Percentiles rank a stretch among this genome's conserved stretches.
These are phyloP conservation scores for Aramus guarauna DNA, from an alignment of 2,113 vertebrate genomes.

Conservation along the genomic window DNA sequence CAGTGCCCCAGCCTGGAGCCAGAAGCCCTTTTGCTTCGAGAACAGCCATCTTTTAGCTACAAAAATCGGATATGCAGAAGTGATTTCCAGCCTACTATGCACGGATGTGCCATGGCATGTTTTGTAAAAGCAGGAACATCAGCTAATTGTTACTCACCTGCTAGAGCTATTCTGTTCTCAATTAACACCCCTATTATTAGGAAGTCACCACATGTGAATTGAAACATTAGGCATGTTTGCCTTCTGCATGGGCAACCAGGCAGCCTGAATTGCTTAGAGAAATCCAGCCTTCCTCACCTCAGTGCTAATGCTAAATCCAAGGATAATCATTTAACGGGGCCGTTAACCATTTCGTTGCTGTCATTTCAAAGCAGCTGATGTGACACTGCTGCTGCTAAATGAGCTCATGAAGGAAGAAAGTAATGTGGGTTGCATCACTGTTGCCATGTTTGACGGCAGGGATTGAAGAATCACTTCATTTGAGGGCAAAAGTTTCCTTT, in stretches of 20 bases:
- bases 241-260: conserved; percentile 39
- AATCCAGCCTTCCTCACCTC: neutral
- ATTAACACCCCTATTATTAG: conserved; percentile 44
- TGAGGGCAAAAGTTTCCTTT: neutral
- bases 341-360: neutral
- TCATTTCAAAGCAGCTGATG: neutral
- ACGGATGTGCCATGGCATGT: neutral
- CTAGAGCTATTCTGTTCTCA: neutral
- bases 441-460: neutral
- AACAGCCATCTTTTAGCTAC: neutral
- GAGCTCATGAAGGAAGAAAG: neutral
- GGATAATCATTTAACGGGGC: neutral
- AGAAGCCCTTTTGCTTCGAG: neutral
- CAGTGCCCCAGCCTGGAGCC: neutral
- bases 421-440: neutral
- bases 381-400: neutral
- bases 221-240: conserved; percentile 2
- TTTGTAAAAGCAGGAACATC: neutral
- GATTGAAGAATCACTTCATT: neutral
- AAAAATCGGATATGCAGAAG: neutral
- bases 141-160: conserved; percentile 5
- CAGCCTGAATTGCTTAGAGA: neutral
- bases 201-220: neutral
- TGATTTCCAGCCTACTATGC: neutral
- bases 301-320: neutral